Percentiles rank a stretch among this genome's conserved stretches.
Conservation (phyloP, 2,797 vertebrate genomes). For the Pseudochirops cupreus region DNA sequence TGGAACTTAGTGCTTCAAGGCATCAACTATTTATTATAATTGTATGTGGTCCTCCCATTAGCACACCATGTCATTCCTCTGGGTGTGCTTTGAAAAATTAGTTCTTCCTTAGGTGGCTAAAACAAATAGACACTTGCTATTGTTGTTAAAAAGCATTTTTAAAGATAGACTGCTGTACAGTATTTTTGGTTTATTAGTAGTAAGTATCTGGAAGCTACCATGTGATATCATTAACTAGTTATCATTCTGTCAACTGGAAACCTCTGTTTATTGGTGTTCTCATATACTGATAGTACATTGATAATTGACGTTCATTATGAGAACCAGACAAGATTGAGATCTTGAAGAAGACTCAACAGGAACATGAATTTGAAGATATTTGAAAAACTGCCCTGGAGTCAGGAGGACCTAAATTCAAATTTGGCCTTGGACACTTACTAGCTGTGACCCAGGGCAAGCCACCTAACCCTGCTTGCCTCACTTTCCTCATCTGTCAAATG, state of each 20-base stretch:
- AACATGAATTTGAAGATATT: not conserved
- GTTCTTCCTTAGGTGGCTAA: constrained; percentile 10
- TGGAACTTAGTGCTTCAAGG: not conserved
- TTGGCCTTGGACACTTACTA: not conserved
- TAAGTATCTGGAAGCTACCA: not conserved
- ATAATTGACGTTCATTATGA: not conserved
- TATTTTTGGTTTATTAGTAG: not conserved
- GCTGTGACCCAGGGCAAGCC: not conserved
- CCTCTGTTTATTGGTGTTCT: not conserved
- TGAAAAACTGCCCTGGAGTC: not conserved
- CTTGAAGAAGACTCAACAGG: not conserved
- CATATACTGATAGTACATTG: not conserved
- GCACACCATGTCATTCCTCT: constrained; percentile 9
- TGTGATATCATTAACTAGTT: not conserved
- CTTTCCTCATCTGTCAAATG: not conserved
- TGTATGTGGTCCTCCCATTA: constrained; percentile 15
- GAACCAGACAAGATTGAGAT: not conserved
- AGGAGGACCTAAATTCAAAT: not conserved
- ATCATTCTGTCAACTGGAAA: not conserved
- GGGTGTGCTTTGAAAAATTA: constrained; percentile 21
- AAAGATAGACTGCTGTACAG: not conserved
- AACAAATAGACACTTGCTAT: constrained; percentile 6
- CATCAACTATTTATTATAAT: constrained; percentile 31
- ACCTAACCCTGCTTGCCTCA: not conserved
- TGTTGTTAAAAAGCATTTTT: not conserved